Percentiles rank a stretch among this genome's conserved stretches.
Conservation (phyloP, 2,797 vertebrate genomes). For the Hemitrygon akajei region DNA sequence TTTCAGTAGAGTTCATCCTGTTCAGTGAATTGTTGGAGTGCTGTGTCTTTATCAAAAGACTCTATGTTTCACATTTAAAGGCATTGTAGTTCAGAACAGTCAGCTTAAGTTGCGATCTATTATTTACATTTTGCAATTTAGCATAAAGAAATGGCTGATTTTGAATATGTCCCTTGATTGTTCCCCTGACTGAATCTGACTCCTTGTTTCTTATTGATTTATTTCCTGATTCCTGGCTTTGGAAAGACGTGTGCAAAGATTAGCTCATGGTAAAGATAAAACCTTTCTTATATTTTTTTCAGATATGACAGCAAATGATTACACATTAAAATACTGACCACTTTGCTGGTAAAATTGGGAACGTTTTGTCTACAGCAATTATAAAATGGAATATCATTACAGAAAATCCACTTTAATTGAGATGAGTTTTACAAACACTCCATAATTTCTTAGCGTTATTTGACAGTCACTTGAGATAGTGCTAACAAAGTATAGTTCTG, state of each 20-base stretch:
- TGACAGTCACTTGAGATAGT: not conserved
- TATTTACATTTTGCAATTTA: not conserved
- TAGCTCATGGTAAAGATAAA: not conserved
- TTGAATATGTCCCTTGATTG: not conserved
- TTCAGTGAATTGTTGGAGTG: not conserved
- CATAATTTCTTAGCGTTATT: not conserved
- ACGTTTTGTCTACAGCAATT: not conserved
- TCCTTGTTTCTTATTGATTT: not conserved
- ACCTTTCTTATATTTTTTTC: not conserved
- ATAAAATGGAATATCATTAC: not conserved
- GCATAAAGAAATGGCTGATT: not conserved
- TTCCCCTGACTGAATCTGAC: conserved; percentile 3
- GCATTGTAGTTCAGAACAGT: not conserved
- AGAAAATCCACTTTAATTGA: not conserved
- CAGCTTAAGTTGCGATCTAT: not conserved
- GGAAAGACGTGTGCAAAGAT: not conserved
- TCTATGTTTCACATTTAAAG: not conserved
- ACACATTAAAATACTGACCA: not conserved
- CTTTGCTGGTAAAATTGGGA: not conserved
- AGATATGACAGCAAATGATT: not conserved
- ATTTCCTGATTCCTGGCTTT: not conserved
- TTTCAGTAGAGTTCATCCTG: not conserved
- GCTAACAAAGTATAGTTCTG: not conserved
- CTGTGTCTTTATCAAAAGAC: not conserved
- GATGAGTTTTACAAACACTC: not conserved